phyloP scores from a whole-genome alignment of 2,113 vertebrate species.

The Hyaena hyaena region DNA sequence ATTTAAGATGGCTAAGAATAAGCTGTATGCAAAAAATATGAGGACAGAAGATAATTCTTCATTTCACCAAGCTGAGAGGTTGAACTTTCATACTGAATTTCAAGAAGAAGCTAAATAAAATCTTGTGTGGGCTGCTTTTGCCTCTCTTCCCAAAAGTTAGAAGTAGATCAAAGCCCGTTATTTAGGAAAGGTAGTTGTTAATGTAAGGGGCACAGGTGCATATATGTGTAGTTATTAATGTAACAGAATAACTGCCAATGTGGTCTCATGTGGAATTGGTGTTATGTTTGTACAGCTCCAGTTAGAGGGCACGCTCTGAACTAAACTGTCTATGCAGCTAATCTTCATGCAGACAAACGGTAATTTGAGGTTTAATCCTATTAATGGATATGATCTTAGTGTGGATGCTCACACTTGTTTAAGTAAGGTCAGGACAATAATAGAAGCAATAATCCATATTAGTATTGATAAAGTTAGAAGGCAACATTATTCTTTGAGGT shows the following conservation, averaged over 20 bases:
- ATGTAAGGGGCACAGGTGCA: rapidly evolving
- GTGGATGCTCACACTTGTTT: rapidly evolving
- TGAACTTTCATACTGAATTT: background rate
- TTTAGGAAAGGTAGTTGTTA: rapidly evolving
- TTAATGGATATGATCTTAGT: rapidly evolving
- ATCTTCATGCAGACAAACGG: background rate
- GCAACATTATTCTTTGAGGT: rapidly evolving
- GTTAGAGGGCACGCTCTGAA: background rate
- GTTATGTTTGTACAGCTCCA: rapidly evolving
- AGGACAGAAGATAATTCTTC: background rate
- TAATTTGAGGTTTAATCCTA: rapidly evolving
- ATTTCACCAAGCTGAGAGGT: background rate
- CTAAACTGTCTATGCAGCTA: background rate
- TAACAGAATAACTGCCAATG: rapidly evolving
- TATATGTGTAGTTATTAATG: rapidly evolving
- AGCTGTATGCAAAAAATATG: background rate
- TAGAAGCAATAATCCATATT: rapidly evolving
- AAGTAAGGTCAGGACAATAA: rapidly evolving
- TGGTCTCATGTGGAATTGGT: rapidly evolving
- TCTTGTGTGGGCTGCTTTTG: background rate
- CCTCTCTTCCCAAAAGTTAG: background rate
- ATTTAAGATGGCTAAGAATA: background rate
- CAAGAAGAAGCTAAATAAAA: background rate
- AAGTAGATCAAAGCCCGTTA: background rate
- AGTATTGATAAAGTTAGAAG: rapidly evolving